Percentiles rank a stretch among this genome's conserved stretches.
phyloP scores from a whole-genome alignment of 2,888 invertebrate genomes.

The Pemphredon lugubris region DNA sequence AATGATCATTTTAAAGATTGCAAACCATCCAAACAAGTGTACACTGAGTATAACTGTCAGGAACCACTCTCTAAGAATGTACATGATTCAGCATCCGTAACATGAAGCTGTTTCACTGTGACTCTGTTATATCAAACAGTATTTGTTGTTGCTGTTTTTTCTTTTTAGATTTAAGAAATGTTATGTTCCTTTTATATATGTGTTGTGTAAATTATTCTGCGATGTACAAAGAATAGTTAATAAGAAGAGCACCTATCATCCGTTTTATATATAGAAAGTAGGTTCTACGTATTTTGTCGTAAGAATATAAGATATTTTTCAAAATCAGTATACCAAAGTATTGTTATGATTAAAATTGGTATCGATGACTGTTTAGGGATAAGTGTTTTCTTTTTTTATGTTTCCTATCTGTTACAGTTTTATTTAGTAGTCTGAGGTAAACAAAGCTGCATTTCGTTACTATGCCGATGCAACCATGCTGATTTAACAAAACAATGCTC shows the following conservation, averaged over 20 bases:
- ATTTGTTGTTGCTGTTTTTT: slow-evolving; percentile 35
- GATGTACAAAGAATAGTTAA: slow-evolving; percentile 11
- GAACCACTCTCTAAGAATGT: not conserved
- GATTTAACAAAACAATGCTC: too few species aligned
- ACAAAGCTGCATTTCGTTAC: too few species aligned
- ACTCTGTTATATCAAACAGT: slow-evolving; percentile 44
- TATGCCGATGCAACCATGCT: too few species aligned
- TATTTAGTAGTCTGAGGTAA: too few species aligned
- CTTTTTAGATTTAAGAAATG: slow-evolving; percentile 16
- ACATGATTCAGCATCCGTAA: not conserved
- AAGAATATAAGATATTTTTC: not conserved
- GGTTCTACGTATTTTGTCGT: not conserved
- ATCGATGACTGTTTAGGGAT: too few species aligned
- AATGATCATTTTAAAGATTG: slow-evolving; percentile 58
- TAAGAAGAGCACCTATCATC: not conserved
- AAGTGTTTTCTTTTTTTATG: too few species aligned
- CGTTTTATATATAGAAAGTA: not conserved
- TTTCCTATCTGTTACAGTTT: too few species aligned
- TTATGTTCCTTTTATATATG: slow-evolving; percentile 18
- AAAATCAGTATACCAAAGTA: too few species aligned
- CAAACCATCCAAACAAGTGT: slow-evolving; percentile 28
- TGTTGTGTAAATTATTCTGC: slow-evolving; percentile 28
- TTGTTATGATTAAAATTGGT: too few species aligned
- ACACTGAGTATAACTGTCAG: not conserved
- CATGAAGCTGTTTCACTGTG: not conserved